Evolutionary conservation across 2,113 vertebrate genomes (phyloP), one percentile per base, ranked within the genome.

Genomic region (Coptodon rendalli): DNA sequence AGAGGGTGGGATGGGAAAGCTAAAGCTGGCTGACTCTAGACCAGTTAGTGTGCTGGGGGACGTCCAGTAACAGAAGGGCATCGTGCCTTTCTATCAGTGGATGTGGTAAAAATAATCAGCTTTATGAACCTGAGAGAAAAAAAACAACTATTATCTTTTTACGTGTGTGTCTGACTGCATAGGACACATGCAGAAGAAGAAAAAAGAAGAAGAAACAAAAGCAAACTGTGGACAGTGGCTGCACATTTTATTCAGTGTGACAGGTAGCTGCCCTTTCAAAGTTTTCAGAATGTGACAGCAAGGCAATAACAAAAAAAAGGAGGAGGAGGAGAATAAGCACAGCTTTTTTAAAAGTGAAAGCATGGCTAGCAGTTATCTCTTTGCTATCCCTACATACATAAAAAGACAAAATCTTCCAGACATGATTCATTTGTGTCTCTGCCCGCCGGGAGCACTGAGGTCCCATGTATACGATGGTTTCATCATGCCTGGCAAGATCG

Each of bases 181-280:
- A 2, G 5, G 38, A 27, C 11, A 24, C 9, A 19, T 54, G 78
- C 19, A 17, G 19, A 56, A 29, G 31, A 52, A 16, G 17, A 3
- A 22, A 88, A 95, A 81, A 80, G 92, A 83, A 89, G 73, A 94
- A 93, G 89, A 83, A 91, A 93, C 94, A 93, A 93, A 91, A 88
- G 84, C 52, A 83, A 91, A 86, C 19, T 71, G 40, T 27, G 90
- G 92, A 94, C 92, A 93, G 89, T 89, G 89, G 85, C 95, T 83
- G 92, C 93, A 97, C 95, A 93, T 94, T 97, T 96, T 96, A 95
- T 96, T 95, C 93, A 94, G 90, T 89, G 93, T 93, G 93, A 94
- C 93, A 94, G 91, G 81, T 94, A 97, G 96, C 96, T 95, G 95
- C 94, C 95, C 90, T 91, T 94, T 91, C 89, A 90, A 78, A 90